phyloP scores from a whole-genome alignment of 2,113 vertebrate species.

The Mungos mungo region DNA sequence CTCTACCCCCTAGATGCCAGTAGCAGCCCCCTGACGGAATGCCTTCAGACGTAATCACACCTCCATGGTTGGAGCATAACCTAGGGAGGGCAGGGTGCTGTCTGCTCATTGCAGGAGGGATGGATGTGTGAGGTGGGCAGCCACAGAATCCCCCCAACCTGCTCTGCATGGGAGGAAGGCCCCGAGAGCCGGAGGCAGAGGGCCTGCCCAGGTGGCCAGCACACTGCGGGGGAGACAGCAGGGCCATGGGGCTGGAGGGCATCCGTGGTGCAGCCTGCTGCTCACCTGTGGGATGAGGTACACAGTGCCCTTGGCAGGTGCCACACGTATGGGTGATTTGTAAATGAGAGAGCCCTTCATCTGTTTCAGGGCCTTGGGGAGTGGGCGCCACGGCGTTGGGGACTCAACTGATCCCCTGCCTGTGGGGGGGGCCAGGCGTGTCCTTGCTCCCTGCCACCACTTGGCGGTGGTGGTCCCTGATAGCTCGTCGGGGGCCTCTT shows the following conservation, averaged over 20 bases:
- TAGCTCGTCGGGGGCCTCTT: background rate
- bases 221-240: background rate
- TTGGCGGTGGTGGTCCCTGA: background rate
- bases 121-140: accelerated
- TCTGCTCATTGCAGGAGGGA: background rate
- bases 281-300: background rate
- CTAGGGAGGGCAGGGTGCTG: background rate
- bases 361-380: background rate
- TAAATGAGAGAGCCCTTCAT: background rate
- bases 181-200: accelerated
- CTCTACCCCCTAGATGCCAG: background rate
- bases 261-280: background rate
- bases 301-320: background rate
- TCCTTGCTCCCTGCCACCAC: too few species aligned
- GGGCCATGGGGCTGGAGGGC: accelerated
- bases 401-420: background rate
- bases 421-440: background rate
- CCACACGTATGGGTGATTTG: background rate
- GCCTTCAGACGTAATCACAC: background rate
- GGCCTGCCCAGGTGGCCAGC: background rate
- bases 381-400: accelerated
- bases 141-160: background rate
- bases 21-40: accelerated
- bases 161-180: background rate
- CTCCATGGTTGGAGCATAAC: background rate